Base-by-base conservation (phyloP, 2,797 vertebrate genomes). In the Myripristis murdjan region DNA sequence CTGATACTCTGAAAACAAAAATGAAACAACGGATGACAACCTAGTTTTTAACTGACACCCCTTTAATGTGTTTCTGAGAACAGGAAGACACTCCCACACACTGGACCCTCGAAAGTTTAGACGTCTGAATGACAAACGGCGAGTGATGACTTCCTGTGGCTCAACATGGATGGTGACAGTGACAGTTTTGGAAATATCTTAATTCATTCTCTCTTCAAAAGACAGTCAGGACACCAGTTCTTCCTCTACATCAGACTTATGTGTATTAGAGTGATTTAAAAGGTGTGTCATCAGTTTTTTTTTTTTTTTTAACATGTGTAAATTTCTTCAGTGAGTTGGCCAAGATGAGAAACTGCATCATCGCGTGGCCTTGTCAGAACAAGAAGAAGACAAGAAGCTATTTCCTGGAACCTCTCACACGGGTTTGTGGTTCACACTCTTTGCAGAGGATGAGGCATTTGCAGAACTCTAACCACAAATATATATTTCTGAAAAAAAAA, bases 361-460 rank as follows among this genome's bases (percentile, higher is more conserved):
- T 49, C 39, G 53, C 26, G 0, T 6, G 31, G 53, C 60, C 75
- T 46, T 82, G 75, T 69, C 55, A 73, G 72, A 87, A 77, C 80
- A 70, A 43, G 70, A 64, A 70, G n/a, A n/a, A 37, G 70, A 65
- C 41, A 15, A 49, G 43, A 73, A 33, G 55, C 39, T 4, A 73
- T 75, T 91, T 89, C 88, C 90, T 91, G 81, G 66, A 80, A 76
- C 26, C 26, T 57, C 69, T 68, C 63, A 72, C 62, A 72, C 62
- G 71, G 62, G n/a, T 31, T 15, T 68, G 77, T n/a, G 70, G 75
- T 76, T 64, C 56, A 6, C 12, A n/a, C 26, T 14, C 43, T 68
- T 48, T n/a, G 58, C 22, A 26, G 69, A 66, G 5, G n/a, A 59
- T 52, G 79, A 65, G 35, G 22, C 26, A 5, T 0, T 14, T 41